phyloP scores from a whole-genome alignment of 2,797 vertebrate genomes.

The Lateolabrax maculatus region DNA sequence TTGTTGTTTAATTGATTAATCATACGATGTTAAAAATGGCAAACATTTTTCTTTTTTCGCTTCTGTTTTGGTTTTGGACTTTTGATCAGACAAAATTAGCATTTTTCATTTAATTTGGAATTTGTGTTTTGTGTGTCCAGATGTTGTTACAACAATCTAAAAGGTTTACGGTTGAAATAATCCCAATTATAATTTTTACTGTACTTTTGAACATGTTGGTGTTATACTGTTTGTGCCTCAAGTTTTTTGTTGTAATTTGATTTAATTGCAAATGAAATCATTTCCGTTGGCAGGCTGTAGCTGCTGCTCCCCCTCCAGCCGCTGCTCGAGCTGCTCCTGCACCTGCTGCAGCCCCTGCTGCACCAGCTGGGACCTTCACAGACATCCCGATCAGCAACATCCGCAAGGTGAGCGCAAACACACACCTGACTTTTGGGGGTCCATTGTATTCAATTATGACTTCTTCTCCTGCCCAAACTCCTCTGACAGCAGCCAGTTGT shows the following conservation, averaged over 20 bases:
- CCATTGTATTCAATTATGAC: neutral
- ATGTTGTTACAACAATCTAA: neutral
- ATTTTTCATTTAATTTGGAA: neutral
- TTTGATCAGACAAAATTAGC: neutral
- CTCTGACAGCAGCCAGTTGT: neutral
- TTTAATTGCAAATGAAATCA: slow-evolving; percentile 4
- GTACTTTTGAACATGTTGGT: neutral
- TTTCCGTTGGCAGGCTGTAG: slow-evolving; percentile 55
- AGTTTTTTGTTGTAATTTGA: neutral
- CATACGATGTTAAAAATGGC: neutral
- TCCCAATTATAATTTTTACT: neutral
- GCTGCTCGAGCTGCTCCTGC: slow-evolving; percentile 75
- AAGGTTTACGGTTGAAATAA: no score
- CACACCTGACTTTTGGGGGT: slow-evolving; percentile 2
- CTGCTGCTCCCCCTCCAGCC: slow-evolving; percentile 65
- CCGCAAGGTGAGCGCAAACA: slow-evolving; percentile 87
- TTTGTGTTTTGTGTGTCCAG: neutral
- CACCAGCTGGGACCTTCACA: slow-evolving; percentile 92
- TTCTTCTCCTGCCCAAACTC: slow-evolving; percentile 1
- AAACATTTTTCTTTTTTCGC: neutral
- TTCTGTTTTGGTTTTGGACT: neutral
- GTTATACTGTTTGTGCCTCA: neutral
- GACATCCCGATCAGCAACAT: slow-evolving; percentile 97
- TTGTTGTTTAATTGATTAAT: neutral
- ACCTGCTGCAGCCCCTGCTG: slow-evolving; percentile 55